Evolutionary conservation across 2,113 vertebrate genomes (phyloP), one percentile per base, ranked within the genome.

Genomic region (Ammodramus savannarum): DNA sequence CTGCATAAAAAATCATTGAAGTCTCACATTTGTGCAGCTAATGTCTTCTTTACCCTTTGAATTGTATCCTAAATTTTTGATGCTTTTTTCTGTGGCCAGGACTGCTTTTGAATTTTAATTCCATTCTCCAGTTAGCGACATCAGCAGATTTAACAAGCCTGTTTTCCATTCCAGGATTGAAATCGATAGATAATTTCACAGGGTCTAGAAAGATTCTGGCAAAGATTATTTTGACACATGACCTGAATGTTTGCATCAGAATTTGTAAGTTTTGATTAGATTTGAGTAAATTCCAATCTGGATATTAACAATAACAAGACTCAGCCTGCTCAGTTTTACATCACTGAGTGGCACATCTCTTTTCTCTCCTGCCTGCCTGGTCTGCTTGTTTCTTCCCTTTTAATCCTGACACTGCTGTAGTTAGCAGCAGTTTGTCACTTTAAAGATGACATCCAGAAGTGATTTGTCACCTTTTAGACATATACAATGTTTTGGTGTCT

Each of bases 31-130:
- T 87, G 21, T 85, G 55, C 39, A 38, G 43, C 81, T 95, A 87
- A 82, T 87, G 49, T 25, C 16, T 22, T 36, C 57, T 90, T 90
- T 90, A 54, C 29, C 57, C 61, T 93, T 90, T 82, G 48, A 87
- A 84, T 75, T 71, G 43, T 59, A 71, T 93, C 65, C 67, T 58
- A 44, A 41, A 16, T 82, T 78, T 93, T 75, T 78, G 74, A 91
- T 67, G 74, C 3, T 2, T 71, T 87, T 38, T 81, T 46, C 78
- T 90, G 34, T 76, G 80, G 75, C 66, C 51, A 58, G 82, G 54
- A 73, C 82, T 39, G 16, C 82, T 93, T 82, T 18, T 83, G 87
- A 91, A 87, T 96, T 93, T 90, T 93, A 95, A 94, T 94, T 46
- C 34, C 18, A 7, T 72, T 85, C 57, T 82, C 62, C 62, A 41